A percentile compares a stretch with the other conserved stretches of the same genome.
phyloP scores from a whole-genome alignment of 2,797 vertebrate genomes.

The Clamator glandarius region DNA sequence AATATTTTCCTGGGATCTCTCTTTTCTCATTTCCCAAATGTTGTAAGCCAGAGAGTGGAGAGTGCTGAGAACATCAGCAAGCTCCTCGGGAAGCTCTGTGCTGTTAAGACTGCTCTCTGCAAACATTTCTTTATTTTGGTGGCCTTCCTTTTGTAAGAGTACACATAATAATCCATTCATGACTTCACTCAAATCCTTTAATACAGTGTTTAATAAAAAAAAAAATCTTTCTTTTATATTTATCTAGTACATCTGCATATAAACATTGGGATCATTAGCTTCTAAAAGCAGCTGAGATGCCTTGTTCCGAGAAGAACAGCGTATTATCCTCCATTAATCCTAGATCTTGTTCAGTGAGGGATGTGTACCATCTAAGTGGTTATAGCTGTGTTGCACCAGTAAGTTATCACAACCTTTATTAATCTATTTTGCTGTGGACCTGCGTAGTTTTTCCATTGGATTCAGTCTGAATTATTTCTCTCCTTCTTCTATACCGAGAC shows the following conservation, averaged over 20 bases:
- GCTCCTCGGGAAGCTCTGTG: neutral
- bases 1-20: neutral
- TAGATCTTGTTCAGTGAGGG: neutral
- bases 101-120: neutral
- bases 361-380: neutral
- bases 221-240: neutral
- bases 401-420: neutral
- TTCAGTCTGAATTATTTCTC: neutral
- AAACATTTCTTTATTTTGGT: neutral
- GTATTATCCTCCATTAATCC: constrained; percentile 33
- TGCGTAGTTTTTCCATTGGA: neutral
- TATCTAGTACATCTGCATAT: neutral
- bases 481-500: neutral
- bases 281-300: neutral
- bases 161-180: neutral
- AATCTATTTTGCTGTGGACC: neutral
- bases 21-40: neutral
- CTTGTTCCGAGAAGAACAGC: neutral
- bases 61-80: neutral
- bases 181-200: neutral
- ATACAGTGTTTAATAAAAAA: neutral
- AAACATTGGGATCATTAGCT: constrained; percentile 5
- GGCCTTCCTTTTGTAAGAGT: neutral
- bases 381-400: neutral
- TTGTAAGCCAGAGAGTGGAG: neutral